phyloP scores from a whole-genome alignment of 2,797 vertebrate species.

The Paedocypris micromegethes region DNA sequence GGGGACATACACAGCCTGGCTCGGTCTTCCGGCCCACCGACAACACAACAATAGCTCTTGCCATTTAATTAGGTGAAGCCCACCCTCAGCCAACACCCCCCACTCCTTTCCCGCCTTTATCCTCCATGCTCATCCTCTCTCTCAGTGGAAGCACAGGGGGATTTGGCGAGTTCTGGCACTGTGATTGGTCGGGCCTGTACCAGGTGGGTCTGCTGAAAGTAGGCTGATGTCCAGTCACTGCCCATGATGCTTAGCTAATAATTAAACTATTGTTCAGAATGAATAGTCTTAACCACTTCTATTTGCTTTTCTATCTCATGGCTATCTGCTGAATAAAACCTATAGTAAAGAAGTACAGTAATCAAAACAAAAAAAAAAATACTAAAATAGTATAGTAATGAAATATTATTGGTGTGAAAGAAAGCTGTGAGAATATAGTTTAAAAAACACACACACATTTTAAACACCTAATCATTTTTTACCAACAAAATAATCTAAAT shows the following conservation, averaged over 20 bases:
- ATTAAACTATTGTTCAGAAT: too few relatives aligned
- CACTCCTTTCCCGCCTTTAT: conserved; percentile 8
- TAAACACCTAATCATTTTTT: too few relatives aligned
- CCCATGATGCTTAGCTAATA: conserved; percentile 2
- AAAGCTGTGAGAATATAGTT: too few relatives aligned
- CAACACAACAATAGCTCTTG: conserved; percentile 41
- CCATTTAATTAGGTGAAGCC: conserved; percentile 44
- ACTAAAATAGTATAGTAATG: too few relatives aligned
- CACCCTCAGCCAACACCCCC: conserved; percentile 24
- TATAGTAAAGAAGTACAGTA: too few relatives aligned
- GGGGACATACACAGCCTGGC: conserved; percentile 27
- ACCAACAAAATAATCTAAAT: too few relatives aligned
- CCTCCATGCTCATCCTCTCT: conserved; percentile 10
- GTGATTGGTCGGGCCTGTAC: conserved; percentile 41
- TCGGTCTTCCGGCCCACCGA: conserved; percentile 34
- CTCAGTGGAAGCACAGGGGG: conserved; percentile 30
- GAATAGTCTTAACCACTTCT: too few relatives aligned
- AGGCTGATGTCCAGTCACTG: conserved; percentile 37
- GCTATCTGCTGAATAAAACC: too few relatives aligned
- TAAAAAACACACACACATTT: too few relatives aligned
- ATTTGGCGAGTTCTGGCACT: conserved; percentile 26
- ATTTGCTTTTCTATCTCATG: too few relatives aligned
- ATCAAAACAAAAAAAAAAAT: too few relatives aligned
- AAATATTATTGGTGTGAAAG: too few relatives aligned
- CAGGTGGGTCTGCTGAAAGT: conserved; percentile 33